Conservation (phyloP, 2,113 vertebrate species). For the Bubo blakistoni region DNA sequence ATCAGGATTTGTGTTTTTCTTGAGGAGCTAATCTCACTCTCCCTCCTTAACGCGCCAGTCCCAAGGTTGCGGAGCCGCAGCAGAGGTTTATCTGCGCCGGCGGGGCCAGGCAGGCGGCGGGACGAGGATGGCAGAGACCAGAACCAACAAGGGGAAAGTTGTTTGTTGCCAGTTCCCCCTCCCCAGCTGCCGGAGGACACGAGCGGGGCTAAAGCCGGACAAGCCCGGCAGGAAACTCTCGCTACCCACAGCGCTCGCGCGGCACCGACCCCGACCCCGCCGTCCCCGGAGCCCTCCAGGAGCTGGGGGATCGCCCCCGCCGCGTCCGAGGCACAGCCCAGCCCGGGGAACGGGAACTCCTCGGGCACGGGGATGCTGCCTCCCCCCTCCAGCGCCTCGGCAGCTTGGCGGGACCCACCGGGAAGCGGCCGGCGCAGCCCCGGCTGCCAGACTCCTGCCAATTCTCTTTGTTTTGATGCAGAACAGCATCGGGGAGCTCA, state of each 20-base stretch:
- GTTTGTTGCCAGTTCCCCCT: background rate
- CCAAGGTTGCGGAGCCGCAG: background rate
- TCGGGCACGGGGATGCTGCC: background rate
- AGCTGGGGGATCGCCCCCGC: background rate
- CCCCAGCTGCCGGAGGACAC: background rate
- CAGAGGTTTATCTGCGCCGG: background rate
- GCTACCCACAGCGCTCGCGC: rapidly evolving
- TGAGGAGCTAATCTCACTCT: background rate
- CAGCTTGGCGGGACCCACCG: background rate
- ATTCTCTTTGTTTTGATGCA: background rate
- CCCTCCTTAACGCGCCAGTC: background rate
- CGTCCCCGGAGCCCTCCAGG: background rate
- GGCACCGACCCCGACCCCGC: background rate
- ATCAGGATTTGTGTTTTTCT: background rate
- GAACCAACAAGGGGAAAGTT: background rate
- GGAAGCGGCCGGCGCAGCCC: background rate
- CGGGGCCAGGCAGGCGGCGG: too few species aligned
- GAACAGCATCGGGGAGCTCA: background rate
- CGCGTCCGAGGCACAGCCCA: background rate
- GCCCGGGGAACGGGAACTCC: background rate
- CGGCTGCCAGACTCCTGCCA: background rate
- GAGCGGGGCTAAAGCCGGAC: background rate
- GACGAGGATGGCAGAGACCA: background rate
- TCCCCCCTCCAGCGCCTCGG: background rate
- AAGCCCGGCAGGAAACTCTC: background rate